Evolutionary conservation across 2,113 vertebrate species (phyloP), one percentile per base, ranked within the genome.

Genomic region (Stigmatopora nigra): DNA sequence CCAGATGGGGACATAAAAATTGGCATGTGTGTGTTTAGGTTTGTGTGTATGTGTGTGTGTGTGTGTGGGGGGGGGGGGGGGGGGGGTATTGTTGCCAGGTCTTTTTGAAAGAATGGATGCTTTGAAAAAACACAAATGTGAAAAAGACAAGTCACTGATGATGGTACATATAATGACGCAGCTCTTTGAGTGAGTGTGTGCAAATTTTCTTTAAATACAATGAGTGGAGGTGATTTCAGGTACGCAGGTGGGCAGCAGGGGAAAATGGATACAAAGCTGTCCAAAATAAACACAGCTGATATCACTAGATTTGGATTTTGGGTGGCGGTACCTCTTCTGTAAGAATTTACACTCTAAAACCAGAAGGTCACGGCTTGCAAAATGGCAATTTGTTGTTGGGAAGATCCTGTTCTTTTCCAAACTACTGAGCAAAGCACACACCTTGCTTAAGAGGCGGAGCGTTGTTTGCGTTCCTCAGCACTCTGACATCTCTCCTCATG

Each of bases 281-380:
- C 46, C 70, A 78, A 70, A 84, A 82, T 84, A 80, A 84, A 84
- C 77, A 80, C 85, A 85, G 80, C 85, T 87, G 85, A 82, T 79
- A 62, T 82, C 83, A 71, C 35, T 59, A 4, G 35, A 59, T 60
- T 60, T 60, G 17, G 36, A 60, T 19, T 56, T 56, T 56, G 53
- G 53, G 22, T 7, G 53, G 53, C 25, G 31, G 6, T 56, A 16
- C 12, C 22, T 56, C 22, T 8, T 56, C 53, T 56, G 53, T 16
- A 14, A 8, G 53, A 22, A 31, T 7, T 56, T 56, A 22, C 13
- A 22, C 53, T 56, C 31, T 15, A 6, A 56, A 56, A 56, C 13
- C 12, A 14, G 3, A 53, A 20, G 12, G 51, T 25, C 51, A 53
- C 11, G 19, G 3, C 20, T 53, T 53, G 51, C 11, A 53, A 53